Evolutionary conservation across 2,888 invertebrate species (phyloP).

Genomic region (Chymomyza caudatula): DNA sequence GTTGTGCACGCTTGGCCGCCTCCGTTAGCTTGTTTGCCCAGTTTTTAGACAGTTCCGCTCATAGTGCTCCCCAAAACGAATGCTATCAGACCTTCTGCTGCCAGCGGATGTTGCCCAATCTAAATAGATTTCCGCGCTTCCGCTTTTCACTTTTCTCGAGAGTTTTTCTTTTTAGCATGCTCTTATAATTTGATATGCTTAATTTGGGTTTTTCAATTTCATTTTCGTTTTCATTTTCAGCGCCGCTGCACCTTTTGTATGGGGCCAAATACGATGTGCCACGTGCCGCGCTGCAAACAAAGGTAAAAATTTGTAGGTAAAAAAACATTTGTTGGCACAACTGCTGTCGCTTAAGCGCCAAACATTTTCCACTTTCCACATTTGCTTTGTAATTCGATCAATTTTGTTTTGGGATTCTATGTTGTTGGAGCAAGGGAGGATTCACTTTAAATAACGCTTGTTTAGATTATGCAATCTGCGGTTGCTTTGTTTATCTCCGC

Average conservation of each 20-base stretch:
- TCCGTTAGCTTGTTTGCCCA: constrained; percentile 50
- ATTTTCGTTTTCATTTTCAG: constrained; percentile 12
- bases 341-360: constrained; percentile 41
- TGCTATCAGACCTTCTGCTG: constrained; percentile 27
- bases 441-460: constrained; percentile 53
- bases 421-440: constrained; percentile 10
- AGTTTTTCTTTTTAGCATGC: constrained; percentile 32
- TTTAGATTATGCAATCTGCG: constrained; percentile 15
- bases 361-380: constrained; percentile 27
- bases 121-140: constrained; percentile 54
- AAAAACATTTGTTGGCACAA: constrained; percentile 63
- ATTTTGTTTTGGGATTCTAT: constrained; percentile 18
- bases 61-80: constrained; percentile 24
- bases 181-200: constrained; percentile 54
- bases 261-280: constrained; percentile 28
- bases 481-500: constrained; percentile 38
- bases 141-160: constrained; percentile 56
- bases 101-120: constrained; percentile 51
- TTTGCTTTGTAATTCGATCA: constrained; percentile 65
- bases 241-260: constrained; percentile 58
- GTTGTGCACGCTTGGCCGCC: neutral
- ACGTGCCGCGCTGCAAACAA: constrained; percentile 49
- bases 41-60: constrained; percentile 17
- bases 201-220: constrained; percentile 44
- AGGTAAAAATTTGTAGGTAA: constrained; percentile 4